Base-by-base conservation (phyloP, 2,888 invertebrate species). In the Athetis lepigone region DNA sequence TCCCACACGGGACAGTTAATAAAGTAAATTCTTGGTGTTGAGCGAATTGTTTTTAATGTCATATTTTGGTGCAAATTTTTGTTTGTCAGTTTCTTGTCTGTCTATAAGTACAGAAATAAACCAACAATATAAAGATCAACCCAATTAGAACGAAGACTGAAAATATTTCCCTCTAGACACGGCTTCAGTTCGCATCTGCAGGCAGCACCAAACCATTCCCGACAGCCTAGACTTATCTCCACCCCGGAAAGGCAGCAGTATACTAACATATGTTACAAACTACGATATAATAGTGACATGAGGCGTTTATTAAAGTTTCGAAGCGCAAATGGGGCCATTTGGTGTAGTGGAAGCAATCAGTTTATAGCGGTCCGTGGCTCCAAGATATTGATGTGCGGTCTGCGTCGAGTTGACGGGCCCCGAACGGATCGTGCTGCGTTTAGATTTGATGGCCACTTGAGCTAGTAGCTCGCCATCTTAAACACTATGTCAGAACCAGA, bases 351-450 rank as follows among this genome's bases (percentile, higher is more conserved):
- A 90, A 88, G 89, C 88, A 87, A 90, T 91, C 91, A 91, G 91
- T 92, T 92, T 88, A 88, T 88, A 89, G 90, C 88, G 88, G 88
- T 77, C 80, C 83, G 85, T 84, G 82, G 82, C 83, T 84, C 79
- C 77, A 75, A 67, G 88, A 89, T 91, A 92, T 90, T 89, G 92
- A 92, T 91, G 90, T 89, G 90, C 89, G 90, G 83, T 77, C 76
- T 60, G 79, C 78, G 72, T 70, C 54, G 81, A 85, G 81, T 82
- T 79, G 89, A 89, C 87, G 81, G 85, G 73, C 77, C 81, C 64
- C 75, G 73, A 70, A 81, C 74, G 79, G 63, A 77, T 70, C 61
- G 79, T 77, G 87, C 85, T 47, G 74, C 80, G 84, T 87, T 87
- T 72, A 58, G 27, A 80, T 56, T 50, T 23, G 60, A 63, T 55